Evolutionary conservation across 2,797 vertebrate species (phyloP).

Genomic region (Macropodus opercularis): DNA sequence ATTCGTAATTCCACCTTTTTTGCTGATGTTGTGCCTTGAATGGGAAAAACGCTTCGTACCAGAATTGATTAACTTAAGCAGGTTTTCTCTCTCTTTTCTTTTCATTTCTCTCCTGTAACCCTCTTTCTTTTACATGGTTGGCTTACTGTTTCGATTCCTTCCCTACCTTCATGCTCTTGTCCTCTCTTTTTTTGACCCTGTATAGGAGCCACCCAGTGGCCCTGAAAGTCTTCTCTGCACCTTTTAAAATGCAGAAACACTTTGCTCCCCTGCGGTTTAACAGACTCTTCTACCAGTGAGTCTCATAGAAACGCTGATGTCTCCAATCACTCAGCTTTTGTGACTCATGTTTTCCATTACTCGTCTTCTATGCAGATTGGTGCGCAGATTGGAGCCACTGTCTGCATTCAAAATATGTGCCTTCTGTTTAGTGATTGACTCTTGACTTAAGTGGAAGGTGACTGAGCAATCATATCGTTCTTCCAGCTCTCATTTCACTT

Average conservation of each 20-base stretch:
- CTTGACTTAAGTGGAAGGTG: constrained; percentile 20
- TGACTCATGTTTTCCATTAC: constrained; percentile 27
- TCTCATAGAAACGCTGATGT: constrained; percentile 17
- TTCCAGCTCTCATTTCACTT: background rate
- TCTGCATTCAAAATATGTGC: constrained; percentile 30
- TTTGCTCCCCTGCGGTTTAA: constrained; percentile 1
- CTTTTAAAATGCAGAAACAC: constrained; percentile 26
- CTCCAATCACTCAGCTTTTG: constrained; percentile 18
- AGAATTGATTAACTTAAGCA: background rate
- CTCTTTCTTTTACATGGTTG: too few relatives aligned
- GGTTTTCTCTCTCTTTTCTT: too few relatives aligned
- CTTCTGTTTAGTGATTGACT: constrained; percentile 35
- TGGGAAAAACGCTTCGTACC: background rate
- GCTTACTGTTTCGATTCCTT: too few relatives aligned
- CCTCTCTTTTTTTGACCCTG: too few relatives aligned
- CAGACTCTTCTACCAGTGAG: constrained; percentile 14
- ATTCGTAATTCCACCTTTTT: background rate
- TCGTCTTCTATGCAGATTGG: constrained; percentile 18
- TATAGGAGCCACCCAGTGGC: background rate
- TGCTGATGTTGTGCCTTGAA: background rate
- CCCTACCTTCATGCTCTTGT: too few relatives aligned
- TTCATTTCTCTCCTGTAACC: too few relatives aligned
- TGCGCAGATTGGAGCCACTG: constrained; percentile 21
- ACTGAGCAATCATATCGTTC: constrained; percentile 4
- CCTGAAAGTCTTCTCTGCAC: constrained; percentile 24